These are phyloP conservation scores for Todiramphus chloris DNA, from an alignment of 2,113 vertebrate species.

Conservation along the genomic window DNA sequence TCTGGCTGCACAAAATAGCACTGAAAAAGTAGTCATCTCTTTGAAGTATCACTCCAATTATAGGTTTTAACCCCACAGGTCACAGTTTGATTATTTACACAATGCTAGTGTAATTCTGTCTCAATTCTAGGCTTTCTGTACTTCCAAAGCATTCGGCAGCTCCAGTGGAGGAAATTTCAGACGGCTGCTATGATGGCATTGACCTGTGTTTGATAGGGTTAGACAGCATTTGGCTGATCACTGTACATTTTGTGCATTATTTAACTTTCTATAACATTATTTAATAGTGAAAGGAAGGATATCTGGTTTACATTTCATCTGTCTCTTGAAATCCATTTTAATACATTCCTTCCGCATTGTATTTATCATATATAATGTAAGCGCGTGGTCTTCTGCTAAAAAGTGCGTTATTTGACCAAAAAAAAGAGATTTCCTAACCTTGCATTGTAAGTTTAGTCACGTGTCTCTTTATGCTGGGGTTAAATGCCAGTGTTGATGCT, in stretches of 20 bases:
- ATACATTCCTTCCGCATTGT: neutral
- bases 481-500: slow-evolving; percentile 76
- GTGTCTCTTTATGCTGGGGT: slow-evolving; percentile 65
- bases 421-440: slow-evolving; percentile 24
- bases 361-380: slow-evolving; percentile 9
- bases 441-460: slow-evolving; percentile 73
- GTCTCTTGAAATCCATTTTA: slow-evolving; percentile 57
- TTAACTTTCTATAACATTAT: slow-evolving; percentile 76
- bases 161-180: slow-evolving; percentile 87
- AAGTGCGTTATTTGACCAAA: slow-evolving; percentile 20
- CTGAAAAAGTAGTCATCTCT: slow-evolving; percentile 91
- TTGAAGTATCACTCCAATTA: slow-evolving; percentile 99
- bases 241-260: slow-evolving; percentile 78
- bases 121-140: slow-evolving; percentile 87
- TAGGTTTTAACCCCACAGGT: slow-evolving; percentile 96
- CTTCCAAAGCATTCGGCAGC: slow-evolving; percentile 82
- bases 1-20: slow-evolving; percentile 82
- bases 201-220: slow-evolving; percentile 92
- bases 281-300: slow-evolving; percentile 70
- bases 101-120: slow-evolving; percentile 93
- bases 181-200: slow-evolving; percentile 77
- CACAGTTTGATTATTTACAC: slow-evolving; percentile 98
- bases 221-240: slow-evolving; percentile 77
- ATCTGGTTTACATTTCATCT: slow-evolving; percentile 61
- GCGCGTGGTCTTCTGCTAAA: slow-evolving; percentile 3